Evolutionary conservation across 2,113 vertebrate genomes (phyloP).

Genomic region (Brienomyrus longianalis): DNA sequence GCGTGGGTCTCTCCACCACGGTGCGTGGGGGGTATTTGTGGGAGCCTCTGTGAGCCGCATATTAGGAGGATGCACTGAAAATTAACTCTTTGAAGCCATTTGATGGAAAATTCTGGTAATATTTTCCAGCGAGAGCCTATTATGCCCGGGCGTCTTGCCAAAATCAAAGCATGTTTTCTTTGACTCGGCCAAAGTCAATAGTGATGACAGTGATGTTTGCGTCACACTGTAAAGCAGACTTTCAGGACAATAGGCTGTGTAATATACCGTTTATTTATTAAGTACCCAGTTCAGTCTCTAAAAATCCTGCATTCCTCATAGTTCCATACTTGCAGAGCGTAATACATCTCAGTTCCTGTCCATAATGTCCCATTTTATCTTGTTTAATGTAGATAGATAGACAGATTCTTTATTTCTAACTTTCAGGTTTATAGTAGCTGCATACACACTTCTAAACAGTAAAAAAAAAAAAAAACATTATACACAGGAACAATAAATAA

Average conservation of each 20-base stretch:
- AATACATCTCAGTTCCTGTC: not conserved
- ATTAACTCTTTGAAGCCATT: slow-evolving; percentile 28
- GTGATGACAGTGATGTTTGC: not conserved
- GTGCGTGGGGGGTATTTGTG: not conserved
- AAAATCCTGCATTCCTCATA: not conserved
- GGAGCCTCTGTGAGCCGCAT: not conserved
- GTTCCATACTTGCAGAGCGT: not conserved
- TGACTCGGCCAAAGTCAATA: not conserved
- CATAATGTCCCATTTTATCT: not conserved
- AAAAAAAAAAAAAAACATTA: too few relatives aligned
- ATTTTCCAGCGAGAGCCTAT: not conserved
- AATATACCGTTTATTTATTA: not conserved
- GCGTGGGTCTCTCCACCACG: not conserved
- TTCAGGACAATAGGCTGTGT: not conserved
- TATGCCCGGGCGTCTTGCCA: not conserved
- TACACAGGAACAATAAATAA: too few relatives aligned
- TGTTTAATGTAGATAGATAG: not conserved
- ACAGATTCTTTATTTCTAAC: too few relatives aligned
- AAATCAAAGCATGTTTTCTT: not conserved
- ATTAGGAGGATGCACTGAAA: slow-evolving; percentile 3
- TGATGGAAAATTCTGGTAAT: slow-evolving; percentile 24
- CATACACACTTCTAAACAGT: too few relatives aligned
- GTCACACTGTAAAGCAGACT: not conserved
- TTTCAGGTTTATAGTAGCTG: too few relatives aligned
- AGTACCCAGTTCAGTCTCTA: not conserved